Evolutionary conservation across 2,113 vertebrate genomes (phyloP), one percentile per base, ranked within the genome.

Genomic region (Xiphias gladius): DNA sequence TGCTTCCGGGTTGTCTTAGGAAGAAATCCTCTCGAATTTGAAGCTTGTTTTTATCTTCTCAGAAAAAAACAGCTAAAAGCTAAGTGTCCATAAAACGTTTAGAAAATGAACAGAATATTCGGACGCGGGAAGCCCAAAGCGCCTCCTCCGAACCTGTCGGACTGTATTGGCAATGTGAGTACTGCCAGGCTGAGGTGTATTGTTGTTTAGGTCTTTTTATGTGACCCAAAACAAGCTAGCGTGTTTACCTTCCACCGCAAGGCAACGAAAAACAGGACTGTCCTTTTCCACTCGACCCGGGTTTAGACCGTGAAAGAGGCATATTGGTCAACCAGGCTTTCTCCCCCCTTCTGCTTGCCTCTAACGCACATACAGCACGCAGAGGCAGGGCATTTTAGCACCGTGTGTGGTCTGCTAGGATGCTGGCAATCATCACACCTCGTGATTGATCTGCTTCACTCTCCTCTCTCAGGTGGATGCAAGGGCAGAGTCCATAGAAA

Each of bases 141-240:
- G 39, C 96, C 97, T 12, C 96, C 97, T 8, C 97, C 98, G 7
- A 98, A 96, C 82, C 93, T 99, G 76, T 98, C 98, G 28, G 98
- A 99, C 92, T 99, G 97, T 87, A 98, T 99, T 74, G 97, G 97
- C 37, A 98, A 96, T 94, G 98, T 99, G 93, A 96, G 96, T 94
- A 70, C 17, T 37, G 64, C 66, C 35, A 61, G 48, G 55, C 73
- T 55, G 14, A 7, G 76, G 10, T 64, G 41, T 76, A 7, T 78
- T 88, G 75, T 85, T 90, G 79, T 89, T 89, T 79, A 48, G 74
- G 54, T 79, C 24, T 61, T 19, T 32, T 48, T 82, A 43, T 73
- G 61, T 57, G 63, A 86, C 54, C 32, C 16, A 80, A 81, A 75
- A 77, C 17, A 10, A 54, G 88, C 83, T 88, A 85, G 24, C 76